phyloP scores from a whole-genome alignment of 2,113 vertebrate genomes.

The Irena cyanogastra region DNA sequence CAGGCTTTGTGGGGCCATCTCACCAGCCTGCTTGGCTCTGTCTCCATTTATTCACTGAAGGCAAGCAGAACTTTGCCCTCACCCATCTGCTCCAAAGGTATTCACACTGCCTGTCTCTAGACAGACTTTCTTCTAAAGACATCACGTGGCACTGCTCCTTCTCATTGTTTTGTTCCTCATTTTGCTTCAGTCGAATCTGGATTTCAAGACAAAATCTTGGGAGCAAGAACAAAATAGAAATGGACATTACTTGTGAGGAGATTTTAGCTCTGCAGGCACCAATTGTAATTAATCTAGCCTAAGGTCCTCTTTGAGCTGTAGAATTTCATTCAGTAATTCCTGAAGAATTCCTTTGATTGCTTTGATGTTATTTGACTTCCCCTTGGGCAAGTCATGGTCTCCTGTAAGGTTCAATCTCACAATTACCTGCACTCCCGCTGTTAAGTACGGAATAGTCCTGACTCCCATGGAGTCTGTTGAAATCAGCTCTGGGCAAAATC shows the following conservation, averaged over 20 bases:
- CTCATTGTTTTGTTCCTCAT: background rate
- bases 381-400: conserved; percentile 12
- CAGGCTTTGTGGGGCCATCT: background rate
- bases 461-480: conserved; percentile 27
- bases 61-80: background rate
- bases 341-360: conserved; percentile 43
- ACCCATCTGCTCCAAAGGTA: background rate
- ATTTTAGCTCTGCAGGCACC: background rate
- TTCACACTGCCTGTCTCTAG: background rate
- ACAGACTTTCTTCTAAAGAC: background rate
- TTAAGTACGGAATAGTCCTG: background rate
- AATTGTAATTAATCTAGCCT: background rate
- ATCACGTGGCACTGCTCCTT: background rate
- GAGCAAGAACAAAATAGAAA: background rate
- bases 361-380: conserved; percentile 49
- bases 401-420: conserved; percentile 24
- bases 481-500: conserved; percentile 27
- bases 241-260: background rate
- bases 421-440: conserved; percentile 44
- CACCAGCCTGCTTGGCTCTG: background rate
- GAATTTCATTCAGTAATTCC: conserved; percentile 17
- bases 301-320: background rate
- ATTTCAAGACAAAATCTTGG: background rate
- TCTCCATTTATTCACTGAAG: background rate
- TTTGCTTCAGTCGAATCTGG: background rate